Evolutionary conservation across 2,888 invertebrate species (phyloP).

Genomic region (Drosophila subsilvestris): DNA sequence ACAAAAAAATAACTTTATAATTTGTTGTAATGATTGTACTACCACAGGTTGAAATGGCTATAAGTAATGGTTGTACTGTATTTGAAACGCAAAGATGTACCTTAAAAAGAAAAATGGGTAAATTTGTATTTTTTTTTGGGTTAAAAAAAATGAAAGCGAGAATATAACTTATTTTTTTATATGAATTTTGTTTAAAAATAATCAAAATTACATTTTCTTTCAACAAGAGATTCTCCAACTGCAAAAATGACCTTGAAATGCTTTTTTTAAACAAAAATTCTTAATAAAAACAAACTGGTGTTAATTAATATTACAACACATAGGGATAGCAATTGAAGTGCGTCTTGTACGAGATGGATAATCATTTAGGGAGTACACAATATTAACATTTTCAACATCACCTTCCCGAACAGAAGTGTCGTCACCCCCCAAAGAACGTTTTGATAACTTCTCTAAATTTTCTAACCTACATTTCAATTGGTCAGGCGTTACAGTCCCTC

Average conservation of each 20-base stretch:
- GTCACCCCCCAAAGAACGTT: constrained; percentile 52
- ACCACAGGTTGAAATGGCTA: too few relatives aligned
- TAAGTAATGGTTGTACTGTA: neutral
- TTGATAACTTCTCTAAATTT: constrained; percentile 78
- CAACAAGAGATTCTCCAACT: neutral
- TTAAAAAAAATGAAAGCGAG: constrained; percentile 16
- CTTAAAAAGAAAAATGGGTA: neutral
- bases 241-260: neutral
- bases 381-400: constrained; percentile 79
- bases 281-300: constrained; percentile 40
- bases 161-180: neutral
- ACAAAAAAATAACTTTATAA: too few relatives aligned
- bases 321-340: constrained; percentile 63
- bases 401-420: constrained; percentile 59
- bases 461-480: constrained; percentile 87
- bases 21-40: too few relatives aligned
- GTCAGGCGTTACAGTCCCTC: constrained; percentile 86
- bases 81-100: neutral
- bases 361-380: constrained; percentile 51
- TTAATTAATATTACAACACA: constrained; percentile 80
- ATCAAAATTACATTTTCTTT: neutral
- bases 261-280: constrained; percentile 23
- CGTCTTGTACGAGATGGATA: constrained; percentile 50
- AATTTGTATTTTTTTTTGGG: neutral
- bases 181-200: neutral